Evolutionary conservation across 2,113 vertebrate genomes (phyloP), one percentile per base, ranked within the genome.

Genomic region (Tretioscincus oriximinensis): DNA sequence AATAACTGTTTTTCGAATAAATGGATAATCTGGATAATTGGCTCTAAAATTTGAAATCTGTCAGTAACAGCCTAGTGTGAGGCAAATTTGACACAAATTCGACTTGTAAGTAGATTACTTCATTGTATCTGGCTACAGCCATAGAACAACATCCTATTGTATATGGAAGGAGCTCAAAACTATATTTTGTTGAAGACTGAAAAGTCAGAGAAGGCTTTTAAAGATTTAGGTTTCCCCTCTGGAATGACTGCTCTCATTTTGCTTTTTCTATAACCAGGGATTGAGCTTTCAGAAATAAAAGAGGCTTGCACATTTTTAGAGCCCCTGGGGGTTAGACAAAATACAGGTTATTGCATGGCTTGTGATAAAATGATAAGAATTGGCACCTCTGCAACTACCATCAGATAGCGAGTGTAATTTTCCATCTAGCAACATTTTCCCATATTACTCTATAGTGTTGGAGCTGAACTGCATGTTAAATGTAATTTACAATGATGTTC

Each of bases 271-370:
- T 28, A 76, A 76, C 26, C 73, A 31, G 61, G 80, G 31, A 47
- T 68, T 61, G 26, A 47, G 31, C 26, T 76, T 76, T 76, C n/a
- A 47, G 65, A 61, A 69, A 76, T 69, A 65, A 76, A 81, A 81
- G 24, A 60, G 49, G 26, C 35, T 51, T 76, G 61, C 73, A 70
- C 31, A 45, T 29, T 76, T 24, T 54, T 51, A 58, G 28, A 60
- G 7, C 69, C 65, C 35, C 51, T 69, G 31, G 26, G 47, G 65
- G 68, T 81, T 49, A 69, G 76, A 76, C 65, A 81, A 81, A 73
- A 76, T 21, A 81, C 35, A 47, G 54, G 63, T 76, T 81, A 81
- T 81, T 81, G 73, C 65, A 81, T 76, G 26, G 73, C 41, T 75
- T 69, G 51, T 49, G 66, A 69, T 69, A 76, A 76, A 69, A 75